Conservation (phyloP, 2,797 vertebrate genomes). For the Telmatherina bonti region DNA sequence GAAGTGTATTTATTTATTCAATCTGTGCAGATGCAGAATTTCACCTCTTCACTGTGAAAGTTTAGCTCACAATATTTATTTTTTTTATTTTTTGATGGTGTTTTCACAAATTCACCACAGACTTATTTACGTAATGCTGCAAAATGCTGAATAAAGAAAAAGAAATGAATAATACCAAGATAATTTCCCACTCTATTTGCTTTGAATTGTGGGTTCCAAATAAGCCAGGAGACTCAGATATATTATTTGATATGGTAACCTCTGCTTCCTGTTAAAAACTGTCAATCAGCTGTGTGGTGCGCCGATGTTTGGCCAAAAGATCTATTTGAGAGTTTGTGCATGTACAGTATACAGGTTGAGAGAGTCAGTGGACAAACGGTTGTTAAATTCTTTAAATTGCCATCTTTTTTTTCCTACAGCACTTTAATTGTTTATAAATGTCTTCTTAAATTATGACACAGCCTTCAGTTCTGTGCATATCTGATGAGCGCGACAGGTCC, state of each 20-base stretch:
- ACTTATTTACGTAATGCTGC: slow-evolving; percentile 5
- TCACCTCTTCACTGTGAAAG: background rate
- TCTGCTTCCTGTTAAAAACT: slow-evolving; percentile 35
- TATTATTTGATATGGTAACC: slow-evolving; percentile 38
- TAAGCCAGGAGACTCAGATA: slow-evolving; percentile 32
- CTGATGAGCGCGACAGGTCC: slow-evolving; percentile 25
- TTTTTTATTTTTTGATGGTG: background rate
- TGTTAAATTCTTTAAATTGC: slow-evolving; percentile 11
- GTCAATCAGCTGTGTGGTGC: background rate
- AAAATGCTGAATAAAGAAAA: slow-evolving; percentile 6
- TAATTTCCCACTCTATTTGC: slow-evolving; percentile 17
- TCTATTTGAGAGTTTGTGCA: slow-evolving; percentile 34
- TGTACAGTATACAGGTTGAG: slow-evolving; percentile 58
- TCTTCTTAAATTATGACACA: slow-evolving; percentile 54
- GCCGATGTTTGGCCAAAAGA: slow-evolving; percentile 44
- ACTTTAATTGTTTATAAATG: slow-evolving; percentile 60
- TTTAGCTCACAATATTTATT: background rate
- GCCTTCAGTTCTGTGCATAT: slow-evolving; percentile 45
- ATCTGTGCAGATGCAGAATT: background rate
- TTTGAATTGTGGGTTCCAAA: slow-evolving; percentile 47
- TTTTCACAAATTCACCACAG: background rate
- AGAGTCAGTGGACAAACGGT: slow-evolving; percentile 39
- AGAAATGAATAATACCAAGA: slow-evolving; percentile 4
- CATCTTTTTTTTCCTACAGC: background rate
- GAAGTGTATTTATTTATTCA: background rate